phyloP scores from a whole-genome alignment of 2,113 vertebrate species.

The Xenopus borealis region DNA sequence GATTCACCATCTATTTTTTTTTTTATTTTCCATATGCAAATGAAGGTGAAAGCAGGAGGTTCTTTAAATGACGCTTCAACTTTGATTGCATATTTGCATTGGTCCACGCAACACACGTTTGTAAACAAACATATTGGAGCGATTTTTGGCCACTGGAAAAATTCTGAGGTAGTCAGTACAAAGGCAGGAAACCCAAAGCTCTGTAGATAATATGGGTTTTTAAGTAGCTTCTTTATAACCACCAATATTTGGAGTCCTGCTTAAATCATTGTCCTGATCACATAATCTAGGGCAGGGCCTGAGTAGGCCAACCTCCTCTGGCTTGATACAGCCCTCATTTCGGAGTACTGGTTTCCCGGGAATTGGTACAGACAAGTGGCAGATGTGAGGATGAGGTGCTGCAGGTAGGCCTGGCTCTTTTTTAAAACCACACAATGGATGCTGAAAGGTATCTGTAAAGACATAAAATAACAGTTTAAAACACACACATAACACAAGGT shows the following conservation, averaged over 20 bases:
- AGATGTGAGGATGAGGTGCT: constrained; percentile 44
- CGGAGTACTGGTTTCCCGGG: constrained; percentile 38
- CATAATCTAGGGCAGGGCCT: constrained; percentile 46
- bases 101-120: constrained; percentile 30
- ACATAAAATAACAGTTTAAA: no score
- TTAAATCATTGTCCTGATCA: constrained; percentile 54
- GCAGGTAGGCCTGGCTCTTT: constrained; percentile 50
- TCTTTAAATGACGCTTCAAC: neutral
- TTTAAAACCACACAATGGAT: constrained; percentile 59
- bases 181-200: constrained; percentile 27
- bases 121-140: constrained; percentile 49
- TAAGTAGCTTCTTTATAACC: constrained; percentile 62
- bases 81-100: neutral
- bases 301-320: constrained; percentile 42
- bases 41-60: constrained; percentile 12
- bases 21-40: neutral
- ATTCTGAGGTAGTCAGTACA: constrained; percentile 72
- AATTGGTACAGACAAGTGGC: constrained; percentile 50
- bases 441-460: constrained; percentile 47
- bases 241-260: constrained; percentile 60
- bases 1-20: neutral
- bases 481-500: no score
- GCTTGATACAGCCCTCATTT: neutral
- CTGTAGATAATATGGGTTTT: constrained; percentile 12
- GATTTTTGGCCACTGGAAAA: constrained; percentile 61